Evolutionary conservation across 2,797 vertebrate genomes (phyloP).

Genomic region (Urocyon cinereoargenteus): DNA sequence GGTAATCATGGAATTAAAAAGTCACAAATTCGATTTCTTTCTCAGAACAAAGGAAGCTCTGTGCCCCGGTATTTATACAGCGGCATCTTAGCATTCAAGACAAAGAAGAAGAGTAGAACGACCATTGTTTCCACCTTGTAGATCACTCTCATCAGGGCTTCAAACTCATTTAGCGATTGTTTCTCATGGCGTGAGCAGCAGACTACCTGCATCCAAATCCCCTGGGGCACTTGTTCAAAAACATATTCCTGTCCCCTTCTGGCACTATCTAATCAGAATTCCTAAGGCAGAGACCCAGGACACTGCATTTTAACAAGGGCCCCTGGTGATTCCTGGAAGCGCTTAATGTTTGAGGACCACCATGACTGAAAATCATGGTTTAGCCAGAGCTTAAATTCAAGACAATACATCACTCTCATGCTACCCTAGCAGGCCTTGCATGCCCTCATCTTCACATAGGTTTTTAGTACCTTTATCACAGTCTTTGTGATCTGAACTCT

Average conservation of each 20-base stretch:
- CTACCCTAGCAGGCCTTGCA: background rate
- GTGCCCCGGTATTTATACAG: background rate
- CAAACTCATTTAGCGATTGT: background rate
- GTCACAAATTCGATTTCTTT: background rate
- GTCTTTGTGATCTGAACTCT: background rate
- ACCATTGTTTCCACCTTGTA: background rate
- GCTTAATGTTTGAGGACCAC: background rate
- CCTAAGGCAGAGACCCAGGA: background rate
- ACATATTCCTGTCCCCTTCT: background rate
- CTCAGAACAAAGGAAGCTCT: background rate
- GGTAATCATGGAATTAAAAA: background rate
- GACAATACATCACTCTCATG: rapidly evolving
- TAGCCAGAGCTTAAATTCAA: background rate
- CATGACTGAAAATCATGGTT: background rate
- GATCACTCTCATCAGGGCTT: background rate
- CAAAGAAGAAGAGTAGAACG: background rate
- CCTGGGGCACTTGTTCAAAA: background rate
- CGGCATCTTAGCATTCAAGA: background rate
- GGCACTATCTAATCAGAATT: background rate
- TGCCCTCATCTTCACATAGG: background rate
- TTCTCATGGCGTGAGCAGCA: background rate
- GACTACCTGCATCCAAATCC: background rate
- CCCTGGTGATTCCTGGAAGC: background rate
- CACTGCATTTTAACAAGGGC: background rate
- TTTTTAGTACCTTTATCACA: background rate